Base-by-base conservation (phyloP, 1,140 invertebrate species). In the Drosophila repleta region DNA sequence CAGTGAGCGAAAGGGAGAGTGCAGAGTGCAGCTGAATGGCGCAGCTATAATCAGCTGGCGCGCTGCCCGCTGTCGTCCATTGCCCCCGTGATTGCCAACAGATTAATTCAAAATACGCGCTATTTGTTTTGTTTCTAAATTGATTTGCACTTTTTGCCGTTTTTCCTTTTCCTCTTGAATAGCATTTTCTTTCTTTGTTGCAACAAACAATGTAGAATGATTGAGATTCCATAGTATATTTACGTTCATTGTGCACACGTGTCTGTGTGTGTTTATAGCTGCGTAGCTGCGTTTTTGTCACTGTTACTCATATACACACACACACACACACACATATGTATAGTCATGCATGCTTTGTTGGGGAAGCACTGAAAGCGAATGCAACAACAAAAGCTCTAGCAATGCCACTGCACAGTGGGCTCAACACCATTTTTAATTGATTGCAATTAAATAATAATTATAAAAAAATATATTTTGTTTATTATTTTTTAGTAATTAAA, bases 111-210 rank as follows among this genome's bases (percentile, higher is more conserved):
- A 46, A 46, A 72, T 20, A 52, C 48, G 51, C 70, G 64, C 65
- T 62, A 56, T 68, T 60, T 57, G 65, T 56, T 57, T 79, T 67
- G 70, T 77, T 84, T 84, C 74, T 49, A 18, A 52, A 66, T 70
- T 60, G 35, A 71, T 79, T 73, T 58, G 37, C 32, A 68, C 61
- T 62, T 32, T 62, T 41, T n/a, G 21, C 48, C 49, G 52, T 29
- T 72, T 71, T 64, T 46, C 35, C 48, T 43, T 39, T 26, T 46
- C 35, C 48, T 43, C 35, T 26, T 70, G 21, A 39, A 65, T 64
- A 65, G 68, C 52, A 63, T 74, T 41, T 26, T 76, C 35, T 18
- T 69, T 61, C 81, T 70, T 85, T 85, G 81, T 85, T 74, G 37
- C 45, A 49, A 18, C 48, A 45, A 35, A 60, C 58, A 69, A 63